These are phyloP conservation scores for Dermochelys coriacea DNA, from an alignment of 2,797 vertebrate species.

Conservation along the genomic window DNA sequence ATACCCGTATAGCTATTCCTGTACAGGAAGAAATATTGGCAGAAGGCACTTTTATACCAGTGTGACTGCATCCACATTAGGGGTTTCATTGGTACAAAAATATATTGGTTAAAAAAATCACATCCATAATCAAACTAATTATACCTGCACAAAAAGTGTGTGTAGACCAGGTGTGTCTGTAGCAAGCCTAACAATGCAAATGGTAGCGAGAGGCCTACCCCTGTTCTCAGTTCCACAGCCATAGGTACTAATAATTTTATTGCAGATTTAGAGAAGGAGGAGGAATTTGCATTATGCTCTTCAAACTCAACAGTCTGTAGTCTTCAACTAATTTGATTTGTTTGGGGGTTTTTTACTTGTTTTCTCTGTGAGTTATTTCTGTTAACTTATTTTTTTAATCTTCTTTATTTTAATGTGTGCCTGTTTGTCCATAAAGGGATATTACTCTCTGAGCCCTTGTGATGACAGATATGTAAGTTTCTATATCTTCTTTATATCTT, in stretches of 20 bases:
- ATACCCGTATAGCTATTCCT: neutral
- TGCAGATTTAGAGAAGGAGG: neutral
- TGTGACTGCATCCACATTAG: neutral
- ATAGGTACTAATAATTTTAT: neutral
- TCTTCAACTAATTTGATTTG: slow-evolving; percentile 22
- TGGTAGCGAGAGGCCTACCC: neutral
- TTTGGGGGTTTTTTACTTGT: neutral
- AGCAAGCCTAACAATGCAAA: neutral
- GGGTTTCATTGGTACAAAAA: neutral
- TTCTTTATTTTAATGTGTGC: slow-evolving; percentile 80
- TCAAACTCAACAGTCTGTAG: neutral
- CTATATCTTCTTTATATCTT: slow-evolving; percentile 78
- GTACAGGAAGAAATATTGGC: neutral
- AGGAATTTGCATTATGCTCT: neutral
- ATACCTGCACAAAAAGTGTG: neutral
- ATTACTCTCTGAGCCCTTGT: slow-evolving; percentile 94
- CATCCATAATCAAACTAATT: neutral
- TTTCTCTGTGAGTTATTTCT: slow-evolving; percentile 63
- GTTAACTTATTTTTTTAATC: slow-evolving; percentile 63
- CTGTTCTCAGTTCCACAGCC: neutral
- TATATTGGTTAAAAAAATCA: neutral
- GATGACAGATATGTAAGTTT: slow-evolving; percentile 97
- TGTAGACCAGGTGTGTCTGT: neutral
- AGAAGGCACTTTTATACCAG: neutral
- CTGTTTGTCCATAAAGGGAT: slow-evolving; percentile 89